These are phyloP conservation scores for Synergus gifuensis DNA, from an alignment of 2,888 invertebrate species.

Conservation along the genomic window DNA sequence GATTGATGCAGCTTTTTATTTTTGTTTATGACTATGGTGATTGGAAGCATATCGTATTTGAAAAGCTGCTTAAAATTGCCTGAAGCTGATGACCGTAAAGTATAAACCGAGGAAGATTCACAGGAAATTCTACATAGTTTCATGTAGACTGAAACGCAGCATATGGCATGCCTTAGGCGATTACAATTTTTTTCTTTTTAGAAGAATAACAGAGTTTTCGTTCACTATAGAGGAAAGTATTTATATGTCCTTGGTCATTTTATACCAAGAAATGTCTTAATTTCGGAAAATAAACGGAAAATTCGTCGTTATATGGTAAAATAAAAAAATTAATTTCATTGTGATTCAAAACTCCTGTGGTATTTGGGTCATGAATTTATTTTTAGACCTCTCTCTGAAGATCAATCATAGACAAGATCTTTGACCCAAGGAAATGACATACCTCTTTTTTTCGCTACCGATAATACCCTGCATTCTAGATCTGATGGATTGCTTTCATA, in stretches of 20 bases:
- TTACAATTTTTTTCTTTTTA: background rate
- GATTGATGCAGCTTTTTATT: background rate
- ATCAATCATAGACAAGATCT: background rate
- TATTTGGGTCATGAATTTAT: background rate
- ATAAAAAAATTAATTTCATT: too few relatives aligned
- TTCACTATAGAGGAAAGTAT: background rate
- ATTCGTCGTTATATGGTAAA: too few relatives aligned
- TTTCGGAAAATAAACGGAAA: too few relatives aligned
- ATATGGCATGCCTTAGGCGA: background rate
- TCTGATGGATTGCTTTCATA: background rate
- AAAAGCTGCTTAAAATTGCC: conserved; percentile 7
- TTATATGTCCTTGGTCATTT: background rate
- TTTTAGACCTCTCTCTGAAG: background rate
- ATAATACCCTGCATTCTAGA: background rate
- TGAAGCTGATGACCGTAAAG: background rate
- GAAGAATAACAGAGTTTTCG: background rate
- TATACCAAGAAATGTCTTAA: background rate
- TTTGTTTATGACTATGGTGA: background rate
- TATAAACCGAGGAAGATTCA: background rate
- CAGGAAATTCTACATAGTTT: background rate
- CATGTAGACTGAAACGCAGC: conserved; percentile 7
- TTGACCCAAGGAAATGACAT: background rate
- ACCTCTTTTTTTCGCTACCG: background rate
- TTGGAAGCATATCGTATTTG: conserved; percentile 1
- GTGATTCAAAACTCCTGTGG: background rate